These are phyloP conservation scores for Phocoena phocoena DNA, from an alignment of 2,113 vertebrate genomes.

Conservation along the genomic window DNA sequence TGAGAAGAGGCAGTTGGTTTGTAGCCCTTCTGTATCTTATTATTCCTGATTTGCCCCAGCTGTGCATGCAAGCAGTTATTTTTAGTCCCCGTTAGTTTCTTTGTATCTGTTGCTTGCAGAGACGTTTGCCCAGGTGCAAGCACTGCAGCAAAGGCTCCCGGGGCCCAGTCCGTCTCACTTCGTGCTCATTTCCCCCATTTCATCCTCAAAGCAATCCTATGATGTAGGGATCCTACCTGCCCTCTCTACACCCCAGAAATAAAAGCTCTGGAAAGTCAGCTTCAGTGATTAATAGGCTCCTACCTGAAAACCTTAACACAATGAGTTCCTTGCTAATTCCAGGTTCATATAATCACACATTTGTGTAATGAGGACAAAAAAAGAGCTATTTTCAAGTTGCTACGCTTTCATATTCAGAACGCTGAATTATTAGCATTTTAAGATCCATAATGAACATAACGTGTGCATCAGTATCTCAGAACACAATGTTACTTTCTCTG, in stretches of 20 bases:
- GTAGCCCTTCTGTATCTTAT: background rate
- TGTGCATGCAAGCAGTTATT: background rate
- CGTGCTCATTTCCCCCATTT: background rate
- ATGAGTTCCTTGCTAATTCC: background rate
- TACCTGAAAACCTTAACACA: background rate
- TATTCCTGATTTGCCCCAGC: background rate
- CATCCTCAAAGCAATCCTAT: background rate
- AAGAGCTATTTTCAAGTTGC: background rate
- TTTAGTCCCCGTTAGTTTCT: background rate
- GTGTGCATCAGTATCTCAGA: background rate
- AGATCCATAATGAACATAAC: background rate
- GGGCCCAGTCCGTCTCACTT: background rate
- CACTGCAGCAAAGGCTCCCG: background rate
- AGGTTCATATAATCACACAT: background rate
- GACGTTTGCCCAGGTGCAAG: background rate
- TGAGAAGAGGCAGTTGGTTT: background rate
- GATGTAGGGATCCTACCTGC: too few species aligned
- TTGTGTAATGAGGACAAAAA: background rate
- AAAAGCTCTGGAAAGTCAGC: background rate
- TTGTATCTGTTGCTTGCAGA: background rate
- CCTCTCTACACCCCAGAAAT: fast-evolving
- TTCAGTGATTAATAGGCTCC: background rate
- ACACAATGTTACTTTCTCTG: too few species aligned
- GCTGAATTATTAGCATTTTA: background rate
- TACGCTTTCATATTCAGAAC: background rate